Percentiles rank a stretch among this genome's conserved stretches.
These are phyloP conservation scores for Wasmannia auropunctata DNA, from an alignment of 1,140 invertebrate genomes.

Conservation along the genomic window DNA sequence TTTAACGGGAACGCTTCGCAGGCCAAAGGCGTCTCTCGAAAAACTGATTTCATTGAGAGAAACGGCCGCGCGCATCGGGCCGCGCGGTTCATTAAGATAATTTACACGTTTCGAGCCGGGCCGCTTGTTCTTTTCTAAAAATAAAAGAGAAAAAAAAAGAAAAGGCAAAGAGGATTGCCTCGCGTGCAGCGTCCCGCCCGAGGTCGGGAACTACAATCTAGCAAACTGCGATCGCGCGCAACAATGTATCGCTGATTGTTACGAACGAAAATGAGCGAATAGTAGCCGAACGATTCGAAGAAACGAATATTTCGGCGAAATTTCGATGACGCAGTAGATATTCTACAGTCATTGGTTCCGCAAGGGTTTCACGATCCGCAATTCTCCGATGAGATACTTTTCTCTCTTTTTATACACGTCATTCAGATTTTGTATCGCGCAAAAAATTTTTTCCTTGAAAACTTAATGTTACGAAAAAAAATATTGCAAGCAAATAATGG, in stretches of 20 bases:
- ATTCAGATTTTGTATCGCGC: not conserved
- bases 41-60: slow-evolving; percentile 68
- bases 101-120: slow-evolving; percentile 11
- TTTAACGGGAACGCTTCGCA: not conserved
- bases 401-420: not conserved
- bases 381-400: not conserved
- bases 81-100: slow-evolving; percentile 61
- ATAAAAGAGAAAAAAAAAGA: not conserved
- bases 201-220: slow-evolving; percentile 25
- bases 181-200: slow-evolving; percentile 13
- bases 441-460: not conserved
- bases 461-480: not conserved
- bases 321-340: not conserved
- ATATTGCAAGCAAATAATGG: not conserved
- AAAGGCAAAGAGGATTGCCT: slow-evolving; percentile 25
- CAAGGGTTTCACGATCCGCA: not conserved
- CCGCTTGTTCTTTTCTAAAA: slow-evolving; percentile 24
- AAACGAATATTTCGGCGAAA: not conserved
- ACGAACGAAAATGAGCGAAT: slow-evolving; percentile 14
- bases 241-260: slow-evolving; percentile 35
- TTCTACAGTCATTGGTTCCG: not conserved
- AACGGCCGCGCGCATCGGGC: slow-evolving; percentile 53
- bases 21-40: slow-evolving; percentile 39
- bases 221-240: not conserved
- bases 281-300: slow-evolving; percentile 10